Percentiles rank a stretch among this genome's conserved stretches.
Conservation (phyloP, 1,140 invertebrate species). For the Lasioglossum baleicum region DNA sequence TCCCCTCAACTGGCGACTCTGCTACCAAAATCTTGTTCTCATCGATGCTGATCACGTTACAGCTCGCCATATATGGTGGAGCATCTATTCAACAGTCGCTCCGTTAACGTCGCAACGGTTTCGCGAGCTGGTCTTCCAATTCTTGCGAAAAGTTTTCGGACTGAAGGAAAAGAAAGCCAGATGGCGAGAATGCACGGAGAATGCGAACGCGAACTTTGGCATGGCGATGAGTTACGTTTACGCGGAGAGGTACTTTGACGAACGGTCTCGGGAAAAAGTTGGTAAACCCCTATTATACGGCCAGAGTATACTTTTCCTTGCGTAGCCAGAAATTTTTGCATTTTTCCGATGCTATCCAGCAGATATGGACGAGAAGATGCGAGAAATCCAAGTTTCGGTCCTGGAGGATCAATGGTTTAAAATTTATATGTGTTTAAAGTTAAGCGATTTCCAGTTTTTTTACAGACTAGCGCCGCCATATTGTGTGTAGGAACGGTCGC, state of each 20-base stretch:
- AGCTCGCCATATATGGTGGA: slow-evolving; percentile 86
- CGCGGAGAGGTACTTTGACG: slow-evolving; percentile 86
- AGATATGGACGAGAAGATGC: too few relatives aligned
- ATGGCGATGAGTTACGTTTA: slow-evolving; percentile 90
- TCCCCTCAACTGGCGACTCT: too few relatives aligned
- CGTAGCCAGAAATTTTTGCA: too few relatives aligned
- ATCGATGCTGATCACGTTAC: slow-evolving; percentile 50
- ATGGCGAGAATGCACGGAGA: slow-evolving; percentile 88
- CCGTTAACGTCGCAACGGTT: slow-evolving; percentile 83
- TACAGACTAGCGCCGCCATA: too few relatives aligned
- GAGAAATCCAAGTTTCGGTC: too few relatives aligned
- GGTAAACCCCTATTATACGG: neutral
- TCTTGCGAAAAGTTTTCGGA: slow-evolving; percentile 83
- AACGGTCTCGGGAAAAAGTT: slow-evolving; percentile 85
- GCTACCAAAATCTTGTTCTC: too few relatives aligned
- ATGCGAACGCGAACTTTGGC: slow-evolving; percentile 89
- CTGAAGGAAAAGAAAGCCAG: slow-evolving; percentile 83
- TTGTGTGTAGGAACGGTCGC: too few relatives aligned
- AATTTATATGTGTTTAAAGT: too few relatives aligned
- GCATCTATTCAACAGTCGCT: slow-evolving; percentile 83
- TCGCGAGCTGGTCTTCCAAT: slow-evolving; percentile 82
- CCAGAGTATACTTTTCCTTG: too few relatives aligned
- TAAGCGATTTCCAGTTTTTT: too few relatives aligned
- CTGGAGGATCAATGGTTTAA: too few relatives aligned
- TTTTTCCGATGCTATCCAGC: too few relatives aligned